Evolutionary conservation across 2,888 invertebrate species (phyloP).

Genomic region (Eumacrocentrus americanus): DNA sequence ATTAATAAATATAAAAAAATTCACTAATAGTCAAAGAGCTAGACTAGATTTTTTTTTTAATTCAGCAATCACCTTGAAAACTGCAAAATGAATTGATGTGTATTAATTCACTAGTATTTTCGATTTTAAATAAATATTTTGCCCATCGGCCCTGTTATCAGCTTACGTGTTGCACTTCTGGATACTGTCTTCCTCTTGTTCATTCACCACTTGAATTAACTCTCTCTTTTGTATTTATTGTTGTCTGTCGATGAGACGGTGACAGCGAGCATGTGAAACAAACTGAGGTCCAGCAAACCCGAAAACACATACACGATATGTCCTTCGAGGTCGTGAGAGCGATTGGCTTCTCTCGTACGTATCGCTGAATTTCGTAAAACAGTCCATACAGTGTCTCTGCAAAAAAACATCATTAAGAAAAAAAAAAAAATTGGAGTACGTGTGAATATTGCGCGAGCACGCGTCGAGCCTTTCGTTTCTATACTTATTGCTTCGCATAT

Average conservation of each 20-base stretch:
- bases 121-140: too few relatives aligned
- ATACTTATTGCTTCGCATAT: background rate
- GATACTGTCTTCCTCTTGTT: background rate
- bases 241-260: background rate
- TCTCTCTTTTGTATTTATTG: background rate
- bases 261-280: background rate
- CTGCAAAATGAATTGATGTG: too few relatives aligned
- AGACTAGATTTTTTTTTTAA: too few relatives aligned
- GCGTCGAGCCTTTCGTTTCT: conserved; percentile 32
- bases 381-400: conserved; percentile 22
- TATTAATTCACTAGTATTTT: too few relatives aligned
- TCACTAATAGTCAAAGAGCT: too few relatives aligned
- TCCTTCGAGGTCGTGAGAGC: conserved; percentile 34
- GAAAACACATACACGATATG: conserved; percentile 11
- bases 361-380: conserved; percentile 25
- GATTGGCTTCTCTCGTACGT: conserved; percentile 25
- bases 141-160: too few relatives aligned
- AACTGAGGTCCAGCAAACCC: background rate
- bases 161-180: too few relatives aligned
- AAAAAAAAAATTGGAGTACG: conserved; percentile 27
- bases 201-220: background rate
- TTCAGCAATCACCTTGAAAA: too few relatives aligned
- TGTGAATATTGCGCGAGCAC: conserved; percentile 30
- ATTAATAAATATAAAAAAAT: too few relatives aligned
- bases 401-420: conserved; percentile 28